Conservation (phyloP, 2,888 invertebrate species). For the Phania funesta region DNA sequence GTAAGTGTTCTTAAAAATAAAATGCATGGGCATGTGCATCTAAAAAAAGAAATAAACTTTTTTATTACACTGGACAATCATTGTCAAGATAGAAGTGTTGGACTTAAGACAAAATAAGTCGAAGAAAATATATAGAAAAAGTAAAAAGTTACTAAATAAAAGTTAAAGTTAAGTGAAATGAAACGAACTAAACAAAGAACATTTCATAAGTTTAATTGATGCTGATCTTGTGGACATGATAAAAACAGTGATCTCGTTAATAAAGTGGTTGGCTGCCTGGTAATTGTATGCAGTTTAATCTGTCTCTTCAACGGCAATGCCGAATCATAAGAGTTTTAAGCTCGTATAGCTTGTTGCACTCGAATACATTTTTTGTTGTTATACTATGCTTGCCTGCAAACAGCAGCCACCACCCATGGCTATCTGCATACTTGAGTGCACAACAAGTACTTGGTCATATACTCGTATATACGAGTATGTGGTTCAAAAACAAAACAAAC, state of each 20-base stretch:
- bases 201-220: constrained; percentile 67
- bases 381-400: not conserved
- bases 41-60: constrained; percentile 30
- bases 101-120: constrained; percentile 1
- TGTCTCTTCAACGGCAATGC: too few species aligned
- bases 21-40: constrained; percentile 44
- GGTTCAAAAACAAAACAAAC: not conserved
- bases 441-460: constrained; percentile 36
- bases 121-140: not conserved
- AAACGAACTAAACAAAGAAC: constrained; percentile 56
- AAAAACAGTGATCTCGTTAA: constrained; percentile 63
- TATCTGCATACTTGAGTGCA: constrained; percentile 53
- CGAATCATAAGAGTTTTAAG: too few species aligned
- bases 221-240: constrained; percentile 62
- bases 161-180: constrained; percentile 15
- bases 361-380: too few species aligned
- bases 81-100: constrained; percentile 41
- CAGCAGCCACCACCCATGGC: constrained; percentile 63
- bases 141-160: constrained; percentile 1
- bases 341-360: not conserved
- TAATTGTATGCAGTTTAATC: constrained; percentile 40
- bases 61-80: constrained; percentile 20
- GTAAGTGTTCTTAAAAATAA: too few species aligned
- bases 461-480: constrained; percentile 43
- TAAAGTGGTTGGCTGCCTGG: constrained; percentile 58